phyloP scores from a whole-genome alignment of 2,113 vertebrate species.

The Aldabrachelys gigantea region DNA sequence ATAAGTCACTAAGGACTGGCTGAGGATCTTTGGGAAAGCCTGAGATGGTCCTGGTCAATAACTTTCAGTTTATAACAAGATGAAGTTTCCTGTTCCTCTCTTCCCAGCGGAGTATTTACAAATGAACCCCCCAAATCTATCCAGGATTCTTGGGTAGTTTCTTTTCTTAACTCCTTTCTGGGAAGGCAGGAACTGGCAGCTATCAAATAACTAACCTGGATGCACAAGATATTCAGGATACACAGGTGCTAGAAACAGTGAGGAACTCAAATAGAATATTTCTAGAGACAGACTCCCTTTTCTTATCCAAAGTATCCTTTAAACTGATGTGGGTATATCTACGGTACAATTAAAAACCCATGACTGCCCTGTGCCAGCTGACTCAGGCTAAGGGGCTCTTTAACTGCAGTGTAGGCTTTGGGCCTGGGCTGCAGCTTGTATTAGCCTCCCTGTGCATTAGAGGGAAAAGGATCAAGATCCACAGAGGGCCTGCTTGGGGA shows the following conservation, averaged over 20 bases:
- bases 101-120: background rate
- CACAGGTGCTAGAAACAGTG: background rate
- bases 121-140: background rate
- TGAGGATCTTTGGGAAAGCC: slow-evolving; percentile 1
- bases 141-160: background rate
- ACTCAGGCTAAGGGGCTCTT: background rate
- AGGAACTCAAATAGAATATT: background rate
- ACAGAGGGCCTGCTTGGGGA: background rate
- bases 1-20: slow-evolving; percentile 5
- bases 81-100: background rate
- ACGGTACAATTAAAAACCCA: background rate
- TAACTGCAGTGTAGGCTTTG: background rate
- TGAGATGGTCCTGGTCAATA: background rate
- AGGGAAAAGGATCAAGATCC: slow-evolving; percentile 49
- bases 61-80: background rate
- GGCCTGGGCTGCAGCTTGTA: background rate
- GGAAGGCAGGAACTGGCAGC: background rate
- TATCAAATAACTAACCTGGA: background rate
- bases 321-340: background rate
- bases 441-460: background rate
- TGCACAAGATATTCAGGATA: background rate
- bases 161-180: background rate
- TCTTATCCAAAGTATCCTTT: background rate
- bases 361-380: background rate
- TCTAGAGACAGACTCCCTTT: rapidly evolving